A percentile compares a stretch with the other conserved stretches of the same genome.
Conservation (phyloP, 2,888 invertebrate genomes). For the Caenorhabditis sinica region DNA sequence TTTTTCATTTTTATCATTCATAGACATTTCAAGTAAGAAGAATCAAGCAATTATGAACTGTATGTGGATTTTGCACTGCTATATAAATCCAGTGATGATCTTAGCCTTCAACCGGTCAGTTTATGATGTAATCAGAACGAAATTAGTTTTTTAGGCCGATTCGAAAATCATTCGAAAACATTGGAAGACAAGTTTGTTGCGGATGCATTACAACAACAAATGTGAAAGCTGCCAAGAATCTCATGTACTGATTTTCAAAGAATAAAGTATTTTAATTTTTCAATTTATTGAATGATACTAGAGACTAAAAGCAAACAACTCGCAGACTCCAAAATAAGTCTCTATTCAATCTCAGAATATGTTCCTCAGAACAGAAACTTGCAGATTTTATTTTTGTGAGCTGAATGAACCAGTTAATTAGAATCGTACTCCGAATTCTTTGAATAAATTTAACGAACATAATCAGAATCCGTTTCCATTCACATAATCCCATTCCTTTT, state of each 20-base stretch:
- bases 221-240: background rate
- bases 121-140: background rate
- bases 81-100: constrained; percentile 17
- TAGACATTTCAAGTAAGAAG: constrained; percentile 8
- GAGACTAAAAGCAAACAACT: no score
- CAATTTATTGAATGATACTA: no score
- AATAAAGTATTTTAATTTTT: no score
- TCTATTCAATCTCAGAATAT: no score
- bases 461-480: background rate
- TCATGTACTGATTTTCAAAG: background rate
- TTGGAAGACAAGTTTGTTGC: background rate
- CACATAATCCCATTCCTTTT: background rate
- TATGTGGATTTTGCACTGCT: constrained; percentile 8
- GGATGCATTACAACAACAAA: background rate
- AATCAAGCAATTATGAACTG: constrained; percentile 19
- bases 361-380: no score
- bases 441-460: background rate
- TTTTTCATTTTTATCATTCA: background rate
- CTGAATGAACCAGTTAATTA: background rate
- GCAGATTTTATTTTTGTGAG: no score
- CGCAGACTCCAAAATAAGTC: no score
- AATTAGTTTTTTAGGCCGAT: background rate
- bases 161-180: background rate
- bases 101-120: constrained; percentile 18
- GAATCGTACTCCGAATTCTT: background rate